A percentile compares a stretch with the other conserved stretches of the same genome.
Evolutionary conservation across 2,113 vertebrate species (phyloP).

Genomic region (Castor canadensis): DNA sequence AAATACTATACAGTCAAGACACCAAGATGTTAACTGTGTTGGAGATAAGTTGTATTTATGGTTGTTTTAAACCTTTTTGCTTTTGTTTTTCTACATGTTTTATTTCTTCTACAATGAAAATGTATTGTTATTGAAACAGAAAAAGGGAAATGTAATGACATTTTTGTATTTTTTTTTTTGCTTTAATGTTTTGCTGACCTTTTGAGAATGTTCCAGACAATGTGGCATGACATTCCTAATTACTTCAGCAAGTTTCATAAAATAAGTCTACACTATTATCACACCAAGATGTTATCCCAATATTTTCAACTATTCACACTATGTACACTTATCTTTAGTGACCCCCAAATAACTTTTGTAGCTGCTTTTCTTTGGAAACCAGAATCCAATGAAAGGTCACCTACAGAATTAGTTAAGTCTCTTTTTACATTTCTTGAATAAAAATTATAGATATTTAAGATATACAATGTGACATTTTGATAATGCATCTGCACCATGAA

Average conservation of each 20-base stretch:
- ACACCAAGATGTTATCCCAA: background rate
- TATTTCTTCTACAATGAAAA: conserved; percentile 8
- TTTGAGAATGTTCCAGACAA: background rate
- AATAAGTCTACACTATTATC: background rate
- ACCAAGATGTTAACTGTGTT: background rate
- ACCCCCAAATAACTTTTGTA: background rate
- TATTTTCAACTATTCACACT: background rate
- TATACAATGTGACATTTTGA: background rate
- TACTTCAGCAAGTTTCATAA: background rate
- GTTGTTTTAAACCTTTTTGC: background rate
- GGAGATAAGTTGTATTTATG: background rate
- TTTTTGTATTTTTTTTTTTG: background rate
- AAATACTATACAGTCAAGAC: background rate
- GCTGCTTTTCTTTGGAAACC: background rate
- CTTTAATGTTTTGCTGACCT: background rate
- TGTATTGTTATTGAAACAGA: background rate
- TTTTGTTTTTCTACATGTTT: background rate
- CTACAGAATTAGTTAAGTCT: background rate
- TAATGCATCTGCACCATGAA: too few species aligned
- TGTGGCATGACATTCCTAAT: background rate
- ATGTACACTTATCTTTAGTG: background rate
- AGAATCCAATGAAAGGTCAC: background rate
- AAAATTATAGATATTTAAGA: background rate
- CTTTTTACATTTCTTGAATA: background rate
- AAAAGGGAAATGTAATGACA: background rate